These are phyloP conservation scores for Liparis tanakae DNA, from an alignment of 2,797 vertebrate genomes.

Conservation along the genomic window DNA sequence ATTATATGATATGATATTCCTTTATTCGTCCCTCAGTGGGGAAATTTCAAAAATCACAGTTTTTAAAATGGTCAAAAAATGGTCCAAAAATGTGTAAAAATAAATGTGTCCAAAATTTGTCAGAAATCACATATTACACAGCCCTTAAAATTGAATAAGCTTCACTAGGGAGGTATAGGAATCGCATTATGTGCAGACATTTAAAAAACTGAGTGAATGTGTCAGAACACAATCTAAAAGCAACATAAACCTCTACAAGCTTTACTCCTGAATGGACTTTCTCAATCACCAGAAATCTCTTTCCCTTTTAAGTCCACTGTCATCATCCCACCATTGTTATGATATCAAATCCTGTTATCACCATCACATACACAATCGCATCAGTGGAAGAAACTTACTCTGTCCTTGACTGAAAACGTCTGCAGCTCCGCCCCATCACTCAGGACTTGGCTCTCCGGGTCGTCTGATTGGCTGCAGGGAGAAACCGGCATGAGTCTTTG, in stretches of 20 bases:
- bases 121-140: not conserved
- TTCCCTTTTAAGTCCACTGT: conserved; percentile 1
- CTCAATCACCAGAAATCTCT: not conserved
- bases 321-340: not conserved
- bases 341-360: conserved; percentile 17
- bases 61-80: too few species aligned
- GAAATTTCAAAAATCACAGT: too few species aligned
- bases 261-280: not conserved
- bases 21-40: too few species aligned
- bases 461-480: conserved; percentile 77
- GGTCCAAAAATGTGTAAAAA: too few species aligned
- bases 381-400: conserved; percentile 52
- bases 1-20: too few species aligned
- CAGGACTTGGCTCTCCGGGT: conserved; percentile 78
- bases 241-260: not conserved
- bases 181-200: not conserved
- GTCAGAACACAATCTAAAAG: not conserved
- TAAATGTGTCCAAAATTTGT: too few species aligned
- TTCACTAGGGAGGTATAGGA: not conserved
- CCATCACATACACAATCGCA: conserved; percentile 16
- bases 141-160: not conserved
- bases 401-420: conserved; percentile 77
- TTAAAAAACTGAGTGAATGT: not conserved
- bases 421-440: conserved; percentile 76
- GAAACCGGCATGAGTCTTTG: not conserved